Conservation (phyloP, 2,888 invertebrate genomes). For the Slavum lentiscoides region DNA sequence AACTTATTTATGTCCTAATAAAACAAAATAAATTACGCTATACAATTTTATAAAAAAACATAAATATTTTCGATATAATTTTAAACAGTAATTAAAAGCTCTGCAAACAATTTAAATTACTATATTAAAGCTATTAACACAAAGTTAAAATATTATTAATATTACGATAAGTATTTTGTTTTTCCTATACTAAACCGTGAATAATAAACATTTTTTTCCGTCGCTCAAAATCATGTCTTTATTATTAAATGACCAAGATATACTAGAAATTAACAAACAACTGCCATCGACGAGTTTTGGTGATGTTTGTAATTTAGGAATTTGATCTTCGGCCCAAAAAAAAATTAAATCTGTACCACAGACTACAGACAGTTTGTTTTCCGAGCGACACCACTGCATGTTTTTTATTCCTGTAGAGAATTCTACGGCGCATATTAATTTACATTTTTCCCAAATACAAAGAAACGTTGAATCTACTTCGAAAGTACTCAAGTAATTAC, state of each 20-base stretch:
- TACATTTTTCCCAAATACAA: slow-evolving; percentile 34
- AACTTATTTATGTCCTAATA: not conserved
- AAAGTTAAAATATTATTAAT: not conserved
- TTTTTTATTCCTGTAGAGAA: slow-evolving; percentile 16
- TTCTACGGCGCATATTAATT: slow-evolving; percentile 36
- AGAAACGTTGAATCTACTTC: slow-evolving; percentile 29
- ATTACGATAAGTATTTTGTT: not conserved
- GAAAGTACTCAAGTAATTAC: slow-evolving; percentile 29
- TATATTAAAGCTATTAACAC: not conserved
- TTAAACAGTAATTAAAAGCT: not conserved
- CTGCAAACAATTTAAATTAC: not conserved
- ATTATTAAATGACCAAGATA: slow-evolving; percentile 43
- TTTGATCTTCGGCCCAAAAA: slow-evolving; percentile 35
- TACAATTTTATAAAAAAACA: not conserved
- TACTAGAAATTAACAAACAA: slow-evolving; percentile 1
- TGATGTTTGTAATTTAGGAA: slow-evolving; percentile 16
- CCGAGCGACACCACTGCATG: slow-evolving; percentile 21
- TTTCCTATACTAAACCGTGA: not conserved
- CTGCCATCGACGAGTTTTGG: slow-evolving; percentile 34
- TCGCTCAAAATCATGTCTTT: slow-evolving; percentile 46
- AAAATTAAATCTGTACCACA: slow-evolving; percentile 31
- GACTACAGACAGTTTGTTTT: slow-evolving; percentile 37
- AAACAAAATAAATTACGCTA: not conserved
- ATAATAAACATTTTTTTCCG: slow-evolving; percentile 43
- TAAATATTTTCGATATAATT: not conserved